These are phyloP conservation scores for Philopedon plagiatum DNA, from an alignment of 2,888 invertebrate species.

Conservation along the genomic window DNA sequence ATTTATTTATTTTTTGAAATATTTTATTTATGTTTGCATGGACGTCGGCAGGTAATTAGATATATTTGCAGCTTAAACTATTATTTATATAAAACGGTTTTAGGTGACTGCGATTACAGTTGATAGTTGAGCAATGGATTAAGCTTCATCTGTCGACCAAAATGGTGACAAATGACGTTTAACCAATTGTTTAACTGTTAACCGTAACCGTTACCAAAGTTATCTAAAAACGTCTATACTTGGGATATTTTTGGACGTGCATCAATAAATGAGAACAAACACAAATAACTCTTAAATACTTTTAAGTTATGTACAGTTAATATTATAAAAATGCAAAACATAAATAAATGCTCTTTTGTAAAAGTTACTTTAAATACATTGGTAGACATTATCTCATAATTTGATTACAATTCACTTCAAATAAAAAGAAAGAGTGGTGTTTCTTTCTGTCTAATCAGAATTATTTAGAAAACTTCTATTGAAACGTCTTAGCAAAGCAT, in stretches of 20 bases:
- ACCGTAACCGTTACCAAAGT: too few species aligned
- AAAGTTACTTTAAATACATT: slow-evolving; percentile 6
- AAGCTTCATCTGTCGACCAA: too few species aligned
- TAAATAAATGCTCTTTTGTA: slow-evolving; percentile 11
- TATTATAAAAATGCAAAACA: slow-evolving; percentile 26
- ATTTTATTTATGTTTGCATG: slow-evolving; percentile 15
- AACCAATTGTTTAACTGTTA: too few species aligned
- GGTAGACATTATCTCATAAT: not conserved
- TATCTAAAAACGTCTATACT: not conserved
- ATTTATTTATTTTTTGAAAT: slow-evolving; percentile 15
- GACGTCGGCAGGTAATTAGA: slow-evolving; percentile 17
- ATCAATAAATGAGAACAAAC: slow-evolving; percentile 2
- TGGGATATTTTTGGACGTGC: slow-evolving; percentile 13
- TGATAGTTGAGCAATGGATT: too few species aligned
- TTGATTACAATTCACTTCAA: too few species aligned
- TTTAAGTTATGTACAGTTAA: slow-evolving; percentile 14
- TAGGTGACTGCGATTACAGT: too few species aligned
- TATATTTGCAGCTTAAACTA: not conserved
- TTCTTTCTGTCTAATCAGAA: too few species aligned
- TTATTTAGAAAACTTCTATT: too few species aligned
- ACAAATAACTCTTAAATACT: not conserved
- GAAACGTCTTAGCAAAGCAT: too few species aligned
- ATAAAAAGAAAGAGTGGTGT: too few species aligned
- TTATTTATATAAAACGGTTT: not conserved
- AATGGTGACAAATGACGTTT: too few species aligned